Evolutionary conservation across 2,888 invertebrate species (phyloP).

Genomic region (Biston betularia): DNA sequence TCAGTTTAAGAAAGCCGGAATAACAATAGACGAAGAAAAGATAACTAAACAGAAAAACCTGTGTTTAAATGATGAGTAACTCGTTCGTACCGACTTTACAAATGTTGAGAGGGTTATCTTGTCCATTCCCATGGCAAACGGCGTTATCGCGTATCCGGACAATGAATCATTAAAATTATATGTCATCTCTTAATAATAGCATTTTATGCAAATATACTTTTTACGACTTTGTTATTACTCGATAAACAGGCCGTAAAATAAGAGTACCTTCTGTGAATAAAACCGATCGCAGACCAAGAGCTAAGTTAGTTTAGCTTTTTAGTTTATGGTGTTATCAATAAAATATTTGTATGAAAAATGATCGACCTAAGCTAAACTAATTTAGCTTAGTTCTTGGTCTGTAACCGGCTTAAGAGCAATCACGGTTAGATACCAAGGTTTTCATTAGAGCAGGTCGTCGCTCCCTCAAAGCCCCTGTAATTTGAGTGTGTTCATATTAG

Average conservation of each 20-base stretch:
- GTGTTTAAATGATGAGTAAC: background rate
- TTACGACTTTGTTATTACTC: conserved; percentile 19
- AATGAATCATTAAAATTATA: conserved; percentile 35
- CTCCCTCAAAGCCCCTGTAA: conserved; percentile 55
- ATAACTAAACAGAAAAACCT: background rate
- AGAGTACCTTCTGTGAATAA: background rate
- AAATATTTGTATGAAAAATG: too few species aligned
- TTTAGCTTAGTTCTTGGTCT: too few species aligned
- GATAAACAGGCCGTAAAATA: conserved; percentile 4
- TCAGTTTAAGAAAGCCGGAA: conserved; percentile 10
- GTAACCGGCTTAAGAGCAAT: conserved; percentile 5
- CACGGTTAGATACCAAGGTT: conserved; percentile 30
- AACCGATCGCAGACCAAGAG: too few species aligned
- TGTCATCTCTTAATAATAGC: conserved; percentile 31
- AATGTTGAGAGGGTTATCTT: conserved; percentile 17
- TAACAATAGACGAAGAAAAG: conserved; percentile 12
- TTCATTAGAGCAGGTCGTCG: conserved; percentile 49
- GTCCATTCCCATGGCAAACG: conserved; percentile 34
- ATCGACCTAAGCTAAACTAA: too few species aligned
- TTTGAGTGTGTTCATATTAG: conserved; percentile 54
- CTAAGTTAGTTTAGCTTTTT: too few species aligned
- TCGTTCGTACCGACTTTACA: background rate
- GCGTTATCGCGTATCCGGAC: conserved; percentile 41
- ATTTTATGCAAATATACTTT: conserved; percentile 19
- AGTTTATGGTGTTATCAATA: too few species aligned